Conservation (phyloP, 1,140 invertebrate species). For the Panagrolaimus sp. region DNA sequence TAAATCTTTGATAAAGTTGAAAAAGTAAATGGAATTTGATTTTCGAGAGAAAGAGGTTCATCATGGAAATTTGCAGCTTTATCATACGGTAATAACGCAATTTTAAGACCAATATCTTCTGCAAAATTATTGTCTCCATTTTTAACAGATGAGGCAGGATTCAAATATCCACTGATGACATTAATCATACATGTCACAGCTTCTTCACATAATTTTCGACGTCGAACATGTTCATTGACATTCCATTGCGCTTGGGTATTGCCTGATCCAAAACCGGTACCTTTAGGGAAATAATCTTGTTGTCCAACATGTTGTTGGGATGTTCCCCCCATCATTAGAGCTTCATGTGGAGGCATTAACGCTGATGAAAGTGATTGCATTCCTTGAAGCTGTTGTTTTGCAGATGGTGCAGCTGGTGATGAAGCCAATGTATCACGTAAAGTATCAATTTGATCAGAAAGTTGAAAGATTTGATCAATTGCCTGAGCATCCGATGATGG, state of each 20-base stretch:
- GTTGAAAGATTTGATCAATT: neutral
- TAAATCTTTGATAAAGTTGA: neutral
- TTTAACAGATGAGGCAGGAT: neutral
- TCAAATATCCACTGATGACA: slow-evolving; percentile 20
- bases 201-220: slow-evolving; percentile 82
- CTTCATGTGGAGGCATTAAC: neutral
- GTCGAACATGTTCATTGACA: slow-evolving; percentile 80
- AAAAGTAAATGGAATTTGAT: neutral
- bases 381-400: neutral
- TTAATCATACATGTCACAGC: slow-evolving; percentile 78
- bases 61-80: neutral
- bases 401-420: neutral
- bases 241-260: slow-evolving; percentile 89
- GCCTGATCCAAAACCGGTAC: slow-evolving; percentile 85
- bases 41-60: neutral
- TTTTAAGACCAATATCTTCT: neutral
- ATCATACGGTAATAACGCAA: neutral
- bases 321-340: neutral
- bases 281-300: slow-evolving; percentile 73
- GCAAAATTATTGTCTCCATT: neutral
- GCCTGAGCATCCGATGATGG: neutral
- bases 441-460: slow-evolving; percentile 13
- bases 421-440: neutral
- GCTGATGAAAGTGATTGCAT: neutral
- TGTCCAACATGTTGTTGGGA: neutral